Base-by-base conservation (phyloP, 1,140 invertebrate genomes). In the Drosophila mojavensis region DNA sequence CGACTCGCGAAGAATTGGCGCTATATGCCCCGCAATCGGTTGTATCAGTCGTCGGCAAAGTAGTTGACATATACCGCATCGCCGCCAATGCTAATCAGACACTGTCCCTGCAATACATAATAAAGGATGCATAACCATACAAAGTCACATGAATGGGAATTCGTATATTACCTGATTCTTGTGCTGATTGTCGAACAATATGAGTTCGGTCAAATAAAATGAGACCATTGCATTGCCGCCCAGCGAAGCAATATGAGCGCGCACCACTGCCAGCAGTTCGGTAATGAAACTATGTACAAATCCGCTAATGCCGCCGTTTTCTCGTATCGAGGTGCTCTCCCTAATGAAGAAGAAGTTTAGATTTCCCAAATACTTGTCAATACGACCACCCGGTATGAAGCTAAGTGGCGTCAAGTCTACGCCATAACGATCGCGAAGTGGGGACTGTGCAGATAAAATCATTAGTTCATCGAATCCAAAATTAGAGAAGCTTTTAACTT, bases 271-370 rank as follows among this genome's bases (percentile, higher is more conserved):
- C 79, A 98, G 91, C 51, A 96, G 92, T 94, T 99, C 98, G 9
- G 96, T 97, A 9, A 98, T 95, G 92, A 99, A 98, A 70, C 96
- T 97, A 86, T 99, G 98, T 51, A 98, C 96, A 93, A 99, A 98
- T 3, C 97, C 97, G 92, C 97, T 98, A 11, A 98, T 93, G 17
- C 98, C 98, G 64, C 98, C 98, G 91, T 94, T 95, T 94, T 99
- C 98, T 86, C 97, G 93, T 70, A 99, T 96, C 33, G 96, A 97
- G 1, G 97, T 98, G 65, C 96, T 97, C 93, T 99, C 98, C 59
- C 98, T 93, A 72, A 99, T 98, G 80, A 99, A 98, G 93, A 98
- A 98, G 90, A 99, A 98, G 90, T 98, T 98, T 56, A 99, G 94
- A 92, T 98, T 98, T 62, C 98, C 98, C 63, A 99, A 93, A 91